Conservation (phyloP, 2,888 invertebrate genomes). For the Phragmatobia fuliginosa region DNA sequence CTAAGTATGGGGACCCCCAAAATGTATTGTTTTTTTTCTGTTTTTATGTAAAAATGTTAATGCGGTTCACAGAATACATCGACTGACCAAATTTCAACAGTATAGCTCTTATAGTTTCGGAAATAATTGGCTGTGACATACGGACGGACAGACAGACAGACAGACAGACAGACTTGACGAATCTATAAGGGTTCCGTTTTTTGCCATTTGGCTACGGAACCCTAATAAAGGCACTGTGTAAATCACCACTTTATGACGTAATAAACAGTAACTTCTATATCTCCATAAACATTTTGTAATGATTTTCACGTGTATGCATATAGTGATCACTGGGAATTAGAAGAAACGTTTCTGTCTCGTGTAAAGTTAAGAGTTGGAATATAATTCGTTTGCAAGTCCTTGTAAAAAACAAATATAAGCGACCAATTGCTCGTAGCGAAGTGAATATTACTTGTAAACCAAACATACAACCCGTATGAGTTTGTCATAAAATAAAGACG, state of each 20-base stretch:
- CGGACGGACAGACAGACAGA: no score
- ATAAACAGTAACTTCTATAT: background rate
- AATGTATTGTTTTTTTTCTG: no score
- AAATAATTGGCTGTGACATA: no score
- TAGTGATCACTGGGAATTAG: background rate
- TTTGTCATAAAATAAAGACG: background rate
- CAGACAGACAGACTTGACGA: no score
- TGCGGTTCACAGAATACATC: no score
- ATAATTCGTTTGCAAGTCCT: background rate
- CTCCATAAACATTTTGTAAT: background rate
- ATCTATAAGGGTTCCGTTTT: no score
- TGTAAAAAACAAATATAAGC: background rate
- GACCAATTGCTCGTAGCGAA: background rate
- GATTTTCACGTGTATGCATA: background rate
- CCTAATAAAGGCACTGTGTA: background rate
- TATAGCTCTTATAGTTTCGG: no score
- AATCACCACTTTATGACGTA: background rate
- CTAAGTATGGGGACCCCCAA: no score
- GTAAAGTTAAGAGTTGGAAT: background rate
- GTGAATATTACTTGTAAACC: background rate
- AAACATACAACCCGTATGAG: background rate
- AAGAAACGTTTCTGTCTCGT: background rate
- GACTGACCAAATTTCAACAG: no score
- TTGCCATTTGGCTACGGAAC: no score
- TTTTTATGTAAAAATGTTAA: no score